Base-by-base conservation (phyloP, 1,140 invertebrate genomes). In the Drosophila ficusphila region DNA sequence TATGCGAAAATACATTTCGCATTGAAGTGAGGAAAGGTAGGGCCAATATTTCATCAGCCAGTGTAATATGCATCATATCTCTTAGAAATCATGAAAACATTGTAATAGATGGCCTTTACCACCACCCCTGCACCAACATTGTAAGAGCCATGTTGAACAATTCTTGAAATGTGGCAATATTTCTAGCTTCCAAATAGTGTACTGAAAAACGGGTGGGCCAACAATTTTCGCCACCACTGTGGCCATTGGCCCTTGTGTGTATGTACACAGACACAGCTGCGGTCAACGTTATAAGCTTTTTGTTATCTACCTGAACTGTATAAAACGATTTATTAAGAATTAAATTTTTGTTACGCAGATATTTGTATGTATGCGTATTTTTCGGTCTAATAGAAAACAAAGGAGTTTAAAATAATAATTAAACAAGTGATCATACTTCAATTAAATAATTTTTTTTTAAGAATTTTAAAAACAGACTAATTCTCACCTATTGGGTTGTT, bases 11-110 rank as follows among this genome's bases (percentile, higher is more conserved):
- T 31, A 52, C 18, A 19, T 29, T 31, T 48, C 16, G 42, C 38
- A 11, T n/a, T 18, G 48, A 18, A 6, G 12, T n/a, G 19, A 19
- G 16, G 29, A 2, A 8, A 42, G 27, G 42, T n/a, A 12, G 23
- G n/a, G 23, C 5, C 53, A 77, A 47, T 78, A 73, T 78, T 78
- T 68, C 76, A 54, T 79, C 76, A 78, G 49, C 23, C 58, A 74
- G 34, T 68, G 69, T 69, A 34, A 51, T 47, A 44, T 53, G 33
- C 41, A 34, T 53, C 19, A 29, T 51, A 29, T 12, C 38, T 14
- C 12, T 38, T 12, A 11, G n/a, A 49, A 12, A 8, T n/a, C 11
- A n/a, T 58, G 27, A 58, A 25, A 33, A 21, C 18, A 16, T 19
- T 41, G 60, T 61, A 33, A 36, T 41, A 23, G 52, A 38, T 62